phyloP scores from a whole-genome alignment of 1,140 invertebrate genomes.

The Melanaphis sacchari region DNA sequence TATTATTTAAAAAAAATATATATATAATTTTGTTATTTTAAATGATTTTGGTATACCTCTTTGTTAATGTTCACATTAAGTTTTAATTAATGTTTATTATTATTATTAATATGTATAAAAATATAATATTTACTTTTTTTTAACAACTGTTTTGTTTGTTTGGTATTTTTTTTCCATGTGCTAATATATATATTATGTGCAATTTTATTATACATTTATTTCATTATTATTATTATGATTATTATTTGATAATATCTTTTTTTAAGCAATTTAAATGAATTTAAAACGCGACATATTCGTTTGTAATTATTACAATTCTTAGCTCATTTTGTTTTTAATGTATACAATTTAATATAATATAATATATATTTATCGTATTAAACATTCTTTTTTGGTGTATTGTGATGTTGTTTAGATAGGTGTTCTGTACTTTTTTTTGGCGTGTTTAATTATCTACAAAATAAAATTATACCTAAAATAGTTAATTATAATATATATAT shows the following conservation, averaged over 20 bases:
- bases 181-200: conserved; percentile 52
- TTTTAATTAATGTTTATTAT: conserved; percentile 32
- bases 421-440: conserved; percentile 42
- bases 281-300: conserved; percentile 30
- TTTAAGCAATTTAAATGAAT: conserved; percentile 42
- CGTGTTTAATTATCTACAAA: conserved; percentile 25
- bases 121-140: conserved; percentile 16
- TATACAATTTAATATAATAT: not conserved
- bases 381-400: conserved; percentile 48
- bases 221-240: not conserved
- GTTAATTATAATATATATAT: not conserved
- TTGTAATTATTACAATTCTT: conserved; percentile 32
- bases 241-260: conserved; percentile 5
- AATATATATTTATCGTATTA: conserved; percentile 8
- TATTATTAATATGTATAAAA: not conserved
- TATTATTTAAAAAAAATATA: not conserved
- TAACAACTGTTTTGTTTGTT: conserved; percentile 51
- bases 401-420: conserved; percentile 42
- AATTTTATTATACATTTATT: conserved; percentile 46
- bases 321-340: conserved; percentile 45
- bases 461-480: conserved; percentile 13
- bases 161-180: conserved; percentile 31
- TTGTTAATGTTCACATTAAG: conserved; percentile 47
- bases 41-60: conserved; percentile 48
- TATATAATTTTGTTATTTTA: conserved; percentile 9